Percentiles rank a stretch among this genome's conserved stretches.
Conservation (phyloP, 1,140 invertebrate genomes). For the Musca vetustissima region DNA sequence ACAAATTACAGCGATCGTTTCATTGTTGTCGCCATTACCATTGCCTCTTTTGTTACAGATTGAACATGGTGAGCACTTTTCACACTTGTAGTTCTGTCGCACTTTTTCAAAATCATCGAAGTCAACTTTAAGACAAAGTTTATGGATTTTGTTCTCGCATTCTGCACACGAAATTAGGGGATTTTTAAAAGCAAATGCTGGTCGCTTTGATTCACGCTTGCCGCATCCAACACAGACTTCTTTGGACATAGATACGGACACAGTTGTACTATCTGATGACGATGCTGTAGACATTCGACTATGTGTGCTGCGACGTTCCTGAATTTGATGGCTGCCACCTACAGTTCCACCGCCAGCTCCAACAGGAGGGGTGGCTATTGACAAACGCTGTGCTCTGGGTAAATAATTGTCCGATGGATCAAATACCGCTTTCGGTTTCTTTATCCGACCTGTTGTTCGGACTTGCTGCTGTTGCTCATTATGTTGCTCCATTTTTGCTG, state of each 20-base stretch:
- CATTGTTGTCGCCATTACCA: slow-evolving; percentile 1
- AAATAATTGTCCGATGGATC: slow-evolving; percentile 73
- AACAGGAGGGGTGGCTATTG: slow-evolving; percentile 13
- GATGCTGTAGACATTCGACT: neutral
- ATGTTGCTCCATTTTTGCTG: no score
- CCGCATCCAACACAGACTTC: slow-evolving; percentile 26
- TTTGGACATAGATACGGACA: neutral
- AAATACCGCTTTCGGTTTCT: slow-evolving; percentile 65
- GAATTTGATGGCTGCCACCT: neutral
- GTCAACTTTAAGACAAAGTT: slow-evolving; percentile 26
- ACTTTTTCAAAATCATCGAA: slow-evolving; percentile 25
- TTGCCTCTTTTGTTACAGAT: slow-evolving; percentile 21
- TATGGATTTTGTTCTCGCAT: slow-evolving; percentile 27
- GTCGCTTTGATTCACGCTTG: slow-evolving; percentile 26
- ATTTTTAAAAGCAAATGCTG: slow-evolving; percentile 18
- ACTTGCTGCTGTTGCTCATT: slow-evolving; percentile 25
- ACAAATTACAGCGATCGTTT: slow-evolving; percentile 31
- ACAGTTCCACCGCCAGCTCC: neutral
- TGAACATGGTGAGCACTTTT: slow-evolving; percentile 26
- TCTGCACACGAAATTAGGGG: slow-evolving; percentile 29
- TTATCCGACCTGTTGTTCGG: slow-evolving; percentile 50
- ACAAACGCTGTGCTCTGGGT: slow-evolving; percentile 56
- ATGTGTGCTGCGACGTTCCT: neutral
- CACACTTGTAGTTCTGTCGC: slow-evolving; percentile 26
- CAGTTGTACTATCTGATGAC: neutral